Conservation (phyloP, 1,140 invertebrate species). For the Aphelinus certus region DNA sequence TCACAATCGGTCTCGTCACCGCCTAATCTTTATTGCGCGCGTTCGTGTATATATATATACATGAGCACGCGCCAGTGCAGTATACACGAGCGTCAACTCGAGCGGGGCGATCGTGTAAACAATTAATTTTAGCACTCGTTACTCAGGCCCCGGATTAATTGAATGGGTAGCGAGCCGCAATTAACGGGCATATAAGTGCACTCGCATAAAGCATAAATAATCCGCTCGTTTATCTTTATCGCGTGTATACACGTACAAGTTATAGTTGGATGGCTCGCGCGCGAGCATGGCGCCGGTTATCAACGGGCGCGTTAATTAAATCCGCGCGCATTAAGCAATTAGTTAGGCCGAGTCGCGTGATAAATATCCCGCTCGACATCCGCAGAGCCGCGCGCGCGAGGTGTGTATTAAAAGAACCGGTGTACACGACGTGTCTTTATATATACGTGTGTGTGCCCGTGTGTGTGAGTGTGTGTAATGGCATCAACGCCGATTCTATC, state of each 20-base stretch:
- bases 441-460: too few species aligned
- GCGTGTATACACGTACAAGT: background rate
- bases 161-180: background rate
- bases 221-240: background rate
- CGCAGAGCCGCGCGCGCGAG: background rate
- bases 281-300: background rate
- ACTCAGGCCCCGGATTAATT: conserved; percentile 18
- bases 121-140: conserved; percentile 11
- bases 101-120: too few species aligned
- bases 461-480: too few species aligned
- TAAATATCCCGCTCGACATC: background rate
- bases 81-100: background rate
- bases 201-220: conserved; percentile 6
- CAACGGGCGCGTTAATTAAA: background rate
- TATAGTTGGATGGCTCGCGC: too few species aligned
- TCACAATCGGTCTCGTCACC: background rate
- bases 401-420: too few species aligned
- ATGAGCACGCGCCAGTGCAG: background rate
- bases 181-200: conserved; percentile 14
- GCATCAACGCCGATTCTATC: too few species aligned
- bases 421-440: too few species aligned
- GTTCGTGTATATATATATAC: background rate
- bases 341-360: background rate
- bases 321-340: conserved; percentile 11
- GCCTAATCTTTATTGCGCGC: conserved; percentile 15